Percentiles rank a stretch among this genome's conserved stretches.
phyloP scores from a whole-genome alignment of 2,113 vertebrate species.

The Myotis davidii region DNA sequence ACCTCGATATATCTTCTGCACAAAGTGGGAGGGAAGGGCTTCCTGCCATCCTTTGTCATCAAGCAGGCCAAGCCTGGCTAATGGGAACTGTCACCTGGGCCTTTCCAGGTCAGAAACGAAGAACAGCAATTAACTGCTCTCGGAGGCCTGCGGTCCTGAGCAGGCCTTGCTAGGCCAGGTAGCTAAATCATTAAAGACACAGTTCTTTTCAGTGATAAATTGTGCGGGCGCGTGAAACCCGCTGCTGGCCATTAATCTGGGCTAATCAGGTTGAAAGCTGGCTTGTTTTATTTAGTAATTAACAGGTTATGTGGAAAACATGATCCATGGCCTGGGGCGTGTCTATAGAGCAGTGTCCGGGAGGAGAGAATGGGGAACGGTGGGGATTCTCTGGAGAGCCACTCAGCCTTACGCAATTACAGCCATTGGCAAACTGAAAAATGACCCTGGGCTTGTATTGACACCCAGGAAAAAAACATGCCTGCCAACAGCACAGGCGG shows the following conservation, averaged over 20 bases:
- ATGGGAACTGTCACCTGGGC: conserved; percentile 91
- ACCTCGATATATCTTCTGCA: conserved; percentile 88
- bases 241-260: conserved; percentile 95
- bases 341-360: conserved; percentile 85
- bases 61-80: conserved; percentile 87
- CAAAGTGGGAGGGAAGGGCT: conserved; percentile 86
- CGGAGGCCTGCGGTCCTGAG: conserved; percentile 85
- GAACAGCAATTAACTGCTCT: conserved; percentile 94
- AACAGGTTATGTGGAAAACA: conserved; percentile 92
- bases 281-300: conserved; percentile 94
- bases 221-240: conserved; percentile 90
- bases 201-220: conserved; percentile 96
- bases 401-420: conserved; percentile 85
- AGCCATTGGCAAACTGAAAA: conserved; percentile 84
- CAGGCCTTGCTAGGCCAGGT: conserved; percentile 87
- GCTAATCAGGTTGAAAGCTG: conserved; percentile 92
- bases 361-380: conserved; percentile 84
- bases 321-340: conserved; percentile 87
- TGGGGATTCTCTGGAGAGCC: conserved; percentile 84
- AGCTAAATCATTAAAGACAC: conserved; percentile 94
- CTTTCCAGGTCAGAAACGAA: conserved; percentile 91
- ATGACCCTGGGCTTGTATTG: conserved; percentile 84
- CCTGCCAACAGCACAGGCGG: conserved; percentile 68
- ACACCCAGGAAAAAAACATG: conserved; percentile 80
- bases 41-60: conserved; percentile 86